Percentiles rank a stretch among this genome's conserved stretches.
These are phyloP conservation scores for Tethea ocularis DNA, from an alignment of 2,888 invertebrate genomes.

Conservation along the genomic window DNA sequence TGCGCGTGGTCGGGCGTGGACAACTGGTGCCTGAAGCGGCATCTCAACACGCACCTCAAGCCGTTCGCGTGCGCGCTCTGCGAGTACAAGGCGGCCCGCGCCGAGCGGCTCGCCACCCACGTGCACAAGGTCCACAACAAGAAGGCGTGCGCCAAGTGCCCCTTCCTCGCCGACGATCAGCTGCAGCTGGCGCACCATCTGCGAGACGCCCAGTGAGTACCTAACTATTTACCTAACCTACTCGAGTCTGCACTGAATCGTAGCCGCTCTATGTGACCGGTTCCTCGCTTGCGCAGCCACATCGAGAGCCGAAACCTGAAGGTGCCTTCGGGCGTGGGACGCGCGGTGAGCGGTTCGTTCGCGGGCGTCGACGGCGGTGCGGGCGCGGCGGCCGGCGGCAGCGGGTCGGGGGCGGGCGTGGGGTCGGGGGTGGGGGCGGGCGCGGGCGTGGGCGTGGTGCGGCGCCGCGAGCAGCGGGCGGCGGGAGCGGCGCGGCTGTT, in stretches of 20 bases:
- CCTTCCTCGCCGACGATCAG: conserved; percentile 93
- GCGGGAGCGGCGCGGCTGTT: conserved; percentile 87
- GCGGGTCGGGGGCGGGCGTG: conserved; percentile 19
- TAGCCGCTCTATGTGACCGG: neutral
- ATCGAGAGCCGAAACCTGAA: conserved; percentile 85
- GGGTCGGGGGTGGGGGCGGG: conserved; percentile 20
- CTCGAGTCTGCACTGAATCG: neutral
- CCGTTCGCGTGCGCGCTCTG: conserved; percentile 95
- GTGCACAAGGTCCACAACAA: conserved; percentile 96
- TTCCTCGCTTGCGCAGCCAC: conserved; percentile 69
- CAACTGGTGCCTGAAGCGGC: conserved; percentile 96
- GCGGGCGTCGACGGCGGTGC: conserved; percentile 30
- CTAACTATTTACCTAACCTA: neutral
- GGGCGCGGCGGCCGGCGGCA: conserved; percentile 33
- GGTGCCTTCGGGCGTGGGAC: conserved; percentile 75
- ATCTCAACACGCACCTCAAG: conserved; percentile 96
- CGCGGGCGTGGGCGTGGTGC: conserved; percentile 47
- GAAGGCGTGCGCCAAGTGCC: conserved; percentile 94
- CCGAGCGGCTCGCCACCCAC: conserved; percentile 94
- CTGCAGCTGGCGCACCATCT: conserved; percentile 91
- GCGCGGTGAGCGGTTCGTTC: conserved; percentile 47
- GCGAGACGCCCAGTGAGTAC: conserved; percentile 89
- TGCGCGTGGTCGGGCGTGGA: conserved; percentile 97
- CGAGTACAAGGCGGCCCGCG: conserved; percentile 96
- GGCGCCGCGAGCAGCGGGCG: conserved; percentile 50